A percentile compares a stretch with the other conserved stretches of the same genome.
These are phyloP conservation scores for Prinia subflava DNA, from an alignment of 2,113 vertebrate species.

Conservation along the genomic window DNA sequence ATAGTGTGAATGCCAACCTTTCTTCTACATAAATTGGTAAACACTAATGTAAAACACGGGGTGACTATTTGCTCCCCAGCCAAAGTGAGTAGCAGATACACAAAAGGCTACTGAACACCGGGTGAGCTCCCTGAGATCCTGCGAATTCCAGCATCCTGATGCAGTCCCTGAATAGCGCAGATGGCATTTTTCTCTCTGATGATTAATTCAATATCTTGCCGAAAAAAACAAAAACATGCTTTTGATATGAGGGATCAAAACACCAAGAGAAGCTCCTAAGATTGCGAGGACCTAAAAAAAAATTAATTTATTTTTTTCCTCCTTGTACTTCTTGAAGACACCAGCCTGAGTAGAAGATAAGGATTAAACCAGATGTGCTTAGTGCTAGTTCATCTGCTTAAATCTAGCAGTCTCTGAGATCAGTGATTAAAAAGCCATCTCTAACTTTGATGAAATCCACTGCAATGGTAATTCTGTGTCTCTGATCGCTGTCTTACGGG, in stretches of 20 bases:
- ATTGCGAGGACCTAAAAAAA: slow-evolving; percentile 75
- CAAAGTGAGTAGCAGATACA: neutral
- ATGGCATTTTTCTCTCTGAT: slow-evolving; percentile 67
- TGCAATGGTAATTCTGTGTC: slow-evolving; percentile 71
- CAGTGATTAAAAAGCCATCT: slow-evolving; percentile 97
- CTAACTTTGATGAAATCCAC: slow-evolving; percentile 87
- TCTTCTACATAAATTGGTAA: neutral
- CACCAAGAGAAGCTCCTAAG: slow-evolving; percentile 74
- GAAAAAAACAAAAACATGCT: slow-evolving; percentile 67
- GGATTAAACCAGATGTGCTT: slow-evolving; percentile 98
- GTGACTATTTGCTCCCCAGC: slow-evolving; percentile 25
- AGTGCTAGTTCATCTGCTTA: slow-evolving; percentile 90
- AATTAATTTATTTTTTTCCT: slow-evolving; percentile 83
- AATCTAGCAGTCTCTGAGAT: slow-evolving; percentile 81
- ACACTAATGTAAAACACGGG: neutral
- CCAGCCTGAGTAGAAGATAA: slow-evolving; percentile 83
- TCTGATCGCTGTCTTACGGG: slow-evolving; percentile 71
- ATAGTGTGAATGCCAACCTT: neutral
- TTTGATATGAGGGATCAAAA: slow-evolving; percentile 78
- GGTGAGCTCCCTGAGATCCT: slow-evolving; percentile 32
- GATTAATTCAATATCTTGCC: slow-evolving; percentile 74
- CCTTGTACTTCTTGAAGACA: slow-evolving; percentile 88
- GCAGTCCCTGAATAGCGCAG: slow-evolving; percentile 67
- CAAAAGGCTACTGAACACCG: neutral
- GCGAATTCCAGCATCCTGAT: slow-evolving; percentile 34